Conservation (phyloP, 2,888 invertebrate genomes). For the Apamea monoglypha region DNA sequence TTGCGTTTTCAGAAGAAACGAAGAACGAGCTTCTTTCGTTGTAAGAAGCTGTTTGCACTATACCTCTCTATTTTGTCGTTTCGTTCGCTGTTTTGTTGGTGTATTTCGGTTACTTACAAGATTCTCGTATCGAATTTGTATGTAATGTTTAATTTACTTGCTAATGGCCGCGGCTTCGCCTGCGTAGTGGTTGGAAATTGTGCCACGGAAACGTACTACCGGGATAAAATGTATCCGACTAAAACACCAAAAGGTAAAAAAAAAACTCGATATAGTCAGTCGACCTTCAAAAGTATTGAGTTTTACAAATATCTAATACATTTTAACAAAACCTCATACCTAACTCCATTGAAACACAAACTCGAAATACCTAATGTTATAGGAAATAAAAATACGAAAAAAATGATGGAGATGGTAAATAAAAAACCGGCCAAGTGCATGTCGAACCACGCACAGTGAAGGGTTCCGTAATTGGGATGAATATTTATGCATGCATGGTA, state of each 20-base stretch:
- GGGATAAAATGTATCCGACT: no score
- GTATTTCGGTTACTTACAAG: not conserved
- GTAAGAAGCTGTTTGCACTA: not conserved
- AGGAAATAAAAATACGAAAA: not conserved
- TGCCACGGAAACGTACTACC: no score
- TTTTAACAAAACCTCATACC: no score
- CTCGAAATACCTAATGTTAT: not conserved
- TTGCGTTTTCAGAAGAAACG: not conserved
- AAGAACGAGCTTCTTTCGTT: no score
- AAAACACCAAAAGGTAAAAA: no score
- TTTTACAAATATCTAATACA: no score
- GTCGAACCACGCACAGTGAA: not conserved
- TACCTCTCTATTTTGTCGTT: no score
- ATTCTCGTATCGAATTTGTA: not conserved
- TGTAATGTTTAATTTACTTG: not conserved
- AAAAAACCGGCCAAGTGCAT: not conserved
- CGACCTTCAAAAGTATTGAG: no score
- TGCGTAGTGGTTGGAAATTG: no score
- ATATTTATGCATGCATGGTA: not conserved
- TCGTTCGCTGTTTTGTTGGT: no score
- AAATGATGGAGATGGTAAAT: not conserved
- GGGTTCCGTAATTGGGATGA: not conserved
- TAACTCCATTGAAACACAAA: no score
- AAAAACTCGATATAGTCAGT: no score
- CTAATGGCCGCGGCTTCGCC: not conserved